Base-by-base conservation (phyloP, 2,797 vertebrate genomes). In the Hydrolagus colliei region DNA sequence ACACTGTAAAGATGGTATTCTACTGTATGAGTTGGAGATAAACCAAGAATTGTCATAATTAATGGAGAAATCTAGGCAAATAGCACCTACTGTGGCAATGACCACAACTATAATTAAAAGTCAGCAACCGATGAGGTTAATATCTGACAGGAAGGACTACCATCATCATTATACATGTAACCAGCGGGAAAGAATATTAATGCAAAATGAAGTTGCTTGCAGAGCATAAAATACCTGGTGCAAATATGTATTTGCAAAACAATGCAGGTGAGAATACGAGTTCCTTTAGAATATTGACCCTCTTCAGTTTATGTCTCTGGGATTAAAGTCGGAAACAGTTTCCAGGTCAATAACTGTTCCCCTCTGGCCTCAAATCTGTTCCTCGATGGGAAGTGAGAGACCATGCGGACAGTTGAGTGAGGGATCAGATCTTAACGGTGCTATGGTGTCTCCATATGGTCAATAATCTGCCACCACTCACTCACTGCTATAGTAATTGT, bases 141-240 rank as follows among this genome's bases (percentile, higher is more conserved):
- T n/a, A 68, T 84, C 79, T 71, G 79, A 84, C 65, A 84, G 71
- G 79, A 84, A 68, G 79, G 12, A 68, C 2, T 52, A 6, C 41
- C 35, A 71, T 84, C 65, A 16, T 84, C 32, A 5, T 67, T 41
- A 84, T 16, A 82, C 22, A 9, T 41, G 27, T 16, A 65, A 80
- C 61, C 14, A 67, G 62, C 78, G 67, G 61, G 13, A 82, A 82
- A 35, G 27, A 22, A 68, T 52, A 52, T 82, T 82, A 14, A 32
- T 67, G 13, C 4, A 32, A 1, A 16, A 68, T 32, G 16, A 18
- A 9, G 13, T 82, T 14, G 63, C 63, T 65, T 18, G 67, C 11
- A 65, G 63, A n/a, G 20, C 62, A 52, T 61, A 14, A 63, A 63
- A 63, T 27, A 5, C 14, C 18, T 65, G 35, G 35, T 35, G 14